These are phyloP conservation scores for Protonemura montana DNA, from an alignment of 2,888 invertebrate species.

Conservation along the genomic window DNA sequence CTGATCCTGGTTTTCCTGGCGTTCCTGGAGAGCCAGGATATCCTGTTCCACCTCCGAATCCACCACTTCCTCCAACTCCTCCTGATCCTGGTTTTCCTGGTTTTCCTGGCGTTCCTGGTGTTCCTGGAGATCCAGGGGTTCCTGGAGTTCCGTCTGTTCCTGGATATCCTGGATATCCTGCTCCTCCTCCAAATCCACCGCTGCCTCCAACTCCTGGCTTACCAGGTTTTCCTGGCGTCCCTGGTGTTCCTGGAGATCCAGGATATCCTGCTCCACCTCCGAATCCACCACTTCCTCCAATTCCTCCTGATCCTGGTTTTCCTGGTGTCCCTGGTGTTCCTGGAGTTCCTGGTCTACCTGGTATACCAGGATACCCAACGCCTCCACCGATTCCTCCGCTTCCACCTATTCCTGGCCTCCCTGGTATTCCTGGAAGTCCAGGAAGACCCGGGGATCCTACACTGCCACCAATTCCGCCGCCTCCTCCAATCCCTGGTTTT, in stretches of 20 bases:
- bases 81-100: conserved; percentile 55
- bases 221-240: conserved; percentile 51
- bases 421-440: conserved; percentile 52
- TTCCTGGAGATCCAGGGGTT: conserved; percentile 44
- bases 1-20: conserved; percentile 54
- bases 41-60: conserved; percentile 55
- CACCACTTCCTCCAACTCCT: conserved; percentile 54
- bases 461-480: background rate
- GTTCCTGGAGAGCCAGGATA: conserved; percentile 48
- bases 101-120: conserved; percentile 50
- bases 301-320: conserved; percentile 40
- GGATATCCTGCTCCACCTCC: conserved; percentile 54
- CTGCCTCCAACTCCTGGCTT: conserved; percentile 46
- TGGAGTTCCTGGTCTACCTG: conserved; percentile 50
- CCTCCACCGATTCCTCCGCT: conserved; percentile 51
- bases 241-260: conserved; percentile 52
- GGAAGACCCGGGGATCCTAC: conserved; percentile 42
- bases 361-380: conserved; percentile 53
- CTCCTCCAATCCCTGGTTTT: conserved; percentile 48
- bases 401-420: conserved; percentile 44
- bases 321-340: conserved; percentile 51
- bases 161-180: conserved; percentile 53
- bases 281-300: conserved; percentile 47
- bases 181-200: conserved; percentile 50
- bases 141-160: conserved; percentile 56